phyloP scores from a whole-genome alignment of 1,140 invertebrate species.

The Aradophagus sp. region DNA sequence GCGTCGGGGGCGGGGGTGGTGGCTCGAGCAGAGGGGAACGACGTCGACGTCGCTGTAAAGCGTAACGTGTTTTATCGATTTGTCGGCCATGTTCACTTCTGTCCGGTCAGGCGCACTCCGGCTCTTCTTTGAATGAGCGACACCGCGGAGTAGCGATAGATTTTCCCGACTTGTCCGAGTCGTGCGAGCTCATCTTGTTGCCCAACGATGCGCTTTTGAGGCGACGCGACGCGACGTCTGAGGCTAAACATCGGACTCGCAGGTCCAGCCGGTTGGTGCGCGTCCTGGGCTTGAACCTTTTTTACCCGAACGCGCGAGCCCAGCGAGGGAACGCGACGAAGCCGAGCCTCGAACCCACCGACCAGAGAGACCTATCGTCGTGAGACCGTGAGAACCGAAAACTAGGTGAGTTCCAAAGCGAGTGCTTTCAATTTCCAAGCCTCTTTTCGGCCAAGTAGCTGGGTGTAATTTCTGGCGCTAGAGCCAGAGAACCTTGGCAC shows the following conservation, averaged over 20 bases:
- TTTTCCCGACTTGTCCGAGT: constrained; percentile 64
- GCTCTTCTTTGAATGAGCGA: constrained; percentile 59
- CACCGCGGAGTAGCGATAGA: constrained; percentile 64
- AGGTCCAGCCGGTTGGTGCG: constrained; percentile 35
- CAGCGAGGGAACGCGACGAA: constrained; percentile 1
- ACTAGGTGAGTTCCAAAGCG: constrained; percentile 42
- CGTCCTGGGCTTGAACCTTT: constrained; percentile 27
- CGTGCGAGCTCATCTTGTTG: constrained; percentile 56
- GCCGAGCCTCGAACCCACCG: constrained; percentile 18
- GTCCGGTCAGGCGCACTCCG: constrained; percentile 70
- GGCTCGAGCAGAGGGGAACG: too few relatives aligned
- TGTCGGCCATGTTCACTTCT: constrained; percentile 66
- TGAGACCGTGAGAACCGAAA: too few relatives aligned
- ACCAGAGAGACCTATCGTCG: constrained; percentile 16
- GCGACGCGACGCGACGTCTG: constrained; percentile 32
- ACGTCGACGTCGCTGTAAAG: constrained; percentile 63
- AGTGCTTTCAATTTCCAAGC: too few relatives aligned
- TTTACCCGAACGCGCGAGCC: constrained; percentile 17
- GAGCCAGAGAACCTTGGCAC: constrained; percentile 3
- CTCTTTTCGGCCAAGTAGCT: too few relatives aligned
- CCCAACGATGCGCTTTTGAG: constrained; percentile 61
- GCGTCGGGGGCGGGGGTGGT: constrained; percentile 49
- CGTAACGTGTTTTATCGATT: constrained; percentile 73
- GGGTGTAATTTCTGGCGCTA: too few relatives aligned
- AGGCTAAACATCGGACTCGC: constrained; percentile 12